Conservation (phyloP, 2,888 invertebrate species). For the Trichopria drosophilae region DNA sequence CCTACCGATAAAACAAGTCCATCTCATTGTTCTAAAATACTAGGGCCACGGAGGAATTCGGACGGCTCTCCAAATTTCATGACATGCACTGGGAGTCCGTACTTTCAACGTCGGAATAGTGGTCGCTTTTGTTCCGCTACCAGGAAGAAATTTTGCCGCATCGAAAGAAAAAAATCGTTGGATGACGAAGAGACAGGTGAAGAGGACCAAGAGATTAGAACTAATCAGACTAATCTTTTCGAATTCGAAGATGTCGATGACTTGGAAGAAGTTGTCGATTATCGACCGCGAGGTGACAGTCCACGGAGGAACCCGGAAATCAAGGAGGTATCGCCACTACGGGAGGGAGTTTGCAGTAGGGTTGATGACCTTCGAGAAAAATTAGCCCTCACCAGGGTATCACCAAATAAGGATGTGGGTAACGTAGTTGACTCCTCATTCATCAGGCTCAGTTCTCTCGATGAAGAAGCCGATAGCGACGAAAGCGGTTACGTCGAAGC, state of each 20-base stretch:
- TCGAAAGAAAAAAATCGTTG: conserved; percentile 50
- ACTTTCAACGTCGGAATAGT: conserved; percentile 48
- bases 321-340: no score
- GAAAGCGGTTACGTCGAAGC: conserved; percentile 88
- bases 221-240: conserved; percentile 42
- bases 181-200: conserved; percentile 46
- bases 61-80: conserved; percentile 55
- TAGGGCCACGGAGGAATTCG: conserved; percentile 52
- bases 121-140: conserved; percentile 40
- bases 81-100: conserved; percentile 53
- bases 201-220: conserved; percentile 38
- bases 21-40: no score
- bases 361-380: no score
- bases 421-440: conserved; percentile 38
- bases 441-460: conserved; percentile 60
- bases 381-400: no score
- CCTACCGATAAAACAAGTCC: no score
- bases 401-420: no score
- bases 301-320: conserved; percentile 37
- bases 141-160: conserved; percentile 35
- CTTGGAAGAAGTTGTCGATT: conserved; percentile 54
- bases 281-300: conserved; percentile 53
- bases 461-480: conserved; percentile 78
- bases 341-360: no score
- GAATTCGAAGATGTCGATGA: conserved; percentile 54